phyloP scores from a whole-genome alignment of 2,113 vertebrate genomes.

The Megaceryle torquata region DNA sequence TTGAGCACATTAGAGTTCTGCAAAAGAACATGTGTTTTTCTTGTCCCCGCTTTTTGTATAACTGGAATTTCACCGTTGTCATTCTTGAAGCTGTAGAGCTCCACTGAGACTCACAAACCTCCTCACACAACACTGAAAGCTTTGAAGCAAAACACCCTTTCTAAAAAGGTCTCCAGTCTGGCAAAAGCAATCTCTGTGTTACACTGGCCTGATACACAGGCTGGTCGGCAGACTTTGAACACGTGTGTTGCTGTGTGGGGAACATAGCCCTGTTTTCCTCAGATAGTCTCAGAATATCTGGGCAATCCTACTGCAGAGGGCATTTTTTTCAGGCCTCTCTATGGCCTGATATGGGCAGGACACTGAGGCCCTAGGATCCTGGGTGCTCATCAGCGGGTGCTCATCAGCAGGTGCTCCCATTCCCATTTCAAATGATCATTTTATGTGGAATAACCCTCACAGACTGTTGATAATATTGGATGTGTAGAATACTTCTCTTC shows the following conservation, averaged over 20 bases:
- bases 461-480: background rate
- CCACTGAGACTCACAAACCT: background rate
- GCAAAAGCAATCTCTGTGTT: background rate
- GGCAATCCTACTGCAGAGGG: background rate
- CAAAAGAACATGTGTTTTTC: background rate
- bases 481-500: background rate
- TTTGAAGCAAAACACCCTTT: background rate
- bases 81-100: background rate
- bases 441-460: background rate
- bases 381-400: too few species aligned
- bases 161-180: background rate
- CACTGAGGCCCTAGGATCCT: too few species aligned
- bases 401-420: too few species aligned
- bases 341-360: too few species aligned
- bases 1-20: background rate
- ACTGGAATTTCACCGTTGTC: background rate
- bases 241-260: accelerated
- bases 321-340: background rate
- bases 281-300: background rate
- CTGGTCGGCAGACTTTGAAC: background rate
- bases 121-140: background rate
- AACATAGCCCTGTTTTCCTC: background rate
- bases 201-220: background rate
- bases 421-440: background rate
- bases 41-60: background rate